Evolutionary conservation across 2,888 invertebrate genomes (phyloP).

Genomic region (Chesias legatella): DNA sequence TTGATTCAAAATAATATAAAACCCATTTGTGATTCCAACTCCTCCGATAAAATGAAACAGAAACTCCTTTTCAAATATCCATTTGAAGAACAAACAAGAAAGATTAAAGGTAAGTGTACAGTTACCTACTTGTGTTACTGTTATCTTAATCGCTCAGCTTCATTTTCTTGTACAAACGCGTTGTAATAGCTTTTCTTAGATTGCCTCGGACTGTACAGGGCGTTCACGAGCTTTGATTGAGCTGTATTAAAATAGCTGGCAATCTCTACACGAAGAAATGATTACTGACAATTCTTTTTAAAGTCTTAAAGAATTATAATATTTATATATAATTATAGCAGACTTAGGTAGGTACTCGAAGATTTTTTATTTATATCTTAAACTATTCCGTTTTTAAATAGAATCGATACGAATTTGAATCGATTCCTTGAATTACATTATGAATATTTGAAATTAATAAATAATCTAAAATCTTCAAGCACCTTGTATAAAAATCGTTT

Average conservation of each 20-base stretch:
- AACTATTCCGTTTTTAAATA: too few species aligned
- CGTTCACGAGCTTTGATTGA: neutral
- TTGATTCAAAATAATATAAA: neutral
- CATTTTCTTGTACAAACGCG: slow-evolving; percentile 50
- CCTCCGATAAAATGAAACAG: slow-evolving; percentile 12
- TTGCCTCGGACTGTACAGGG: slow-evolving; percentile 29
- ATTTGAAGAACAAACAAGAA: slow-evolving; percentile 28
- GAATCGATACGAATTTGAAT: too few species aligned
- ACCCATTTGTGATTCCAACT: slow-evolving; percentile 11
- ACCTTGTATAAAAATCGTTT: slow-evolving; percentile 1
- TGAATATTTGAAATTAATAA: too few species aligned
- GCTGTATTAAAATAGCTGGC: neutral
- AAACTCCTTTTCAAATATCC: slow-evolving; percentile 7
- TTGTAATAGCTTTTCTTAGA: slow-evolving; percentile 40
- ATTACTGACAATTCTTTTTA: too few species aligned
- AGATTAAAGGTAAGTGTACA: slow-evolving; percentile 50
- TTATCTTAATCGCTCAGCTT: slow-evolving; percentile 47
- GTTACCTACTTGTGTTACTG: slow-evolving; percentile 50
- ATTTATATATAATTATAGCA: too few species aligned
- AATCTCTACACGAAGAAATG: too few species aligned
- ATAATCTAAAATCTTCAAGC: neutral
- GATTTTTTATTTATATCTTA: too few species aligned
- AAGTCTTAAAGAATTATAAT: too few species aligned
- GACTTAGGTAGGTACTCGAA: too few species aligned
- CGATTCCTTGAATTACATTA: too few species aligned